These are phyloP conservation scores for Serranochromis macrocephalus DNA, from an alignment of 2,113 vertebrate species.

Conservation along the genomic window DNA sequence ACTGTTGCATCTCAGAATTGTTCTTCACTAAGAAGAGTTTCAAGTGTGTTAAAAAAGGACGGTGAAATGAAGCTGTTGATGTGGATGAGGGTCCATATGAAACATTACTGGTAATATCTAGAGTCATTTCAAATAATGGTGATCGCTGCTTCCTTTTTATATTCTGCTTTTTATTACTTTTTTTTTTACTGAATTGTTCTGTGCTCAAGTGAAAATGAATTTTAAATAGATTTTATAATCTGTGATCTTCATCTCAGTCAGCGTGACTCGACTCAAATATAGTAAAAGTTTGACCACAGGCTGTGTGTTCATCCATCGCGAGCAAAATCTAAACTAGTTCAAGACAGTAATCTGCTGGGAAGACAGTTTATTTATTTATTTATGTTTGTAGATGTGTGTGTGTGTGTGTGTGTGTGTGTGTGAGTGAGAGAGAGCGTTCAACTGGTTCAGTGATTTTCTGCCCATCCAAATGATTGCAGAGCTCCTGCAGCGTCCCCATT, in stretches of 20 bases:
- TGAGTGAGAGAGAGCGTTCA: neutral
- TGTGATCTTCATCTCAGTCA: neutral
- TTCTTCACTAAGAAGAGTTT: neutral
- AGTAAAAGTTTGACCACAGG: neutral
- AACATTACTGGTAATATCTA: neutral
- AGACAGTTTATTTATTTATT: neutral
- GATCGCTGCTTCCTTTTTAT: neutral
- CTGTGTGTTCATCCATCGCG: neutral
- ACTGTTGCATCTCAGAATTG: neutral
- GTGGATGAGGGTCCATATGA: neutral
- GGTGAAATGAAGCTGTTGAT: neutral
- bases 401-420: neutral
- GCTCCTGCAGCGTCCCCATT: neutral
- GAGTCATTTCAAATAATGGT: neutral
- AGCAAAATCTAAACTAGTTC: neutral
- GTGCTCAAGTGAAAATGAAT: neutral
- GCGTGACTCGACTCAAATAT: neutral
- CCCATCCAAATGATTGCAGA: neutral
- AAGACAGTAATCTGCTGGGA: neutral
- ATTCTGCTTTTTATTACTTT: neutral
- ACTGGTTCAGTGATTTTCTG: neutral
- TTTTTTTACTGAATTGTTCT: neutral
- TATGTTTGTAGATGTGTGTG: neutral
- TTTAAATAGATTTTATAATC: neutral
- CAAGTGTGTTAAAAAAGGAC: neutral